Base-by-base conservation (phyloP, 2,888 invertebrate species). In the Dolichopus griseipennis region DNA sequence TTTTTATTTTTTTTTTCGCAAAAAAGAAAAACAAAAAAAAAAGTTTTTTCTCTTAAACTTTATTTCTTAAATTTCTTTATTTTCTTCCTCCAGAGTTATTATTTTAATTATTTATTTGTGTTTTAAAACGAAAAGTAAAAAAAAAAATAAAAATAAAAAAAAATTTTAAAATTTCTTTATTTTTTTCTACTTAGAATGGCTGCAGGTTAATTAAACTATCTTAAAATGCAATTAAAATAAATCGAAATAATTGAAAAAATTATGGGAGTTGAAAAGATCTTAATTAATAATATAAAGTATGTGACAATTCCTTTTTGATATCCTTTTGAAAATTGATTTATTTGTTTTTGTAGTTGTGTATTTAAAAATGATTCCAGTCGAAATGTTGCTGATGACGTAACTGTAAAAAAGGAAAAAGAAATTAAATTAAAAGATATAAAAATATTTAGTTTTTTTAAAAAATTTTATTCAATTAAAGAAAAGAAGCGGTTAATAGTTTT, bases 251-350 rank as follows among this genome's bases (percentile, higher is more conserved):
- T 52, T 52, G n/a, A 52, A 52, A 52, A 52, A 52, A 52, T 52
- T 52, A 52, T 15, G 18, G 52, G 9, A 12, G 18, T 18, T 52
- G 52, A 52, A 52, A 52, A n/a, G 52, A 52, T 27, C 27, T 27
- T 52, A 15, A 52, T 52, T 12, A 52, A 9, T 52, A 18, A 52
- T 52, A 52, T 18, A 52, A 52, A 52, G 18, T 52, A 52, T 52
- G 52, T 52, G 52, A 52, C 52, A 52, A 52, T 52, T 52, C 52
- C 52, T 52, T 52, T 52, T 52, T 52, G 52, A 52, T 52, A 52
- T 52, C 52, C 52, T 18, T 2, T 52, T 12, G 52, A 52, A 52
- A 52, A 52, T 18, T 52, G 1, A 12, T 52, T 15, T 52, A 52
- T 52, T 52, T 52, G 15, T 18, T 52, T 12, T 18, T 52, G 9